Conservation (phyloP, 2,797 vertebrate species). For the Parotocinclus haroldoi region DNA sequence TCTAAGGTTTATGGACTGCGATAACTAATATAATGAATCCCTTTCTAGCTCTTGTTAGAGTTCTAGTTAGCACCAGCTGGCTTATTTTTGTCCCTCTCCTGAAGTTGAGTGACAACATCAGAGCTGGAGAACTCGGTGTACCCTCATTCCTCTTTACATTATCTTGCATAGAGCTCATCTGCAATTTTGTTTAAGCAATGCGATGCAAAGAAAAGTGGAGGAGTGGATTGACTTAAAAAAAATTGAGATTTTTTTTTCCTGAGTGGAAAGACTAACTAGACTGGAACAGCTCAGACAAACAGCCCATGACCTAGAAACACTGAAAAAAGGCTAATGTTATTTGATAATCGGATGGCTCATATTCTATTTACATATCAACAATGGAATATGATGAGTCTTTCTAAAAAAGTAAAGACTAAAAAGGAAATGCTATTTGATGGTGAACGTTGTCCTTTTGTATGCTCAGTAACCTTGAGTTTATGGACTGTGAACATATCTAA, state of each 20-base stretch:
- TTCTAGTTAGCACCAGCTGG: slow-evolving; percentile 8
- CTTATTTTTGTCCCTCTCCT: background rate
- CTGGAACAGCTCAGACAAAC: no score
- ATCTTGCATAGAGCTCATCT: background rate
- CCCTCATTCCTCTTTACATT: no score
- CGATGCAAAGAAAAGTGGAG: no score
- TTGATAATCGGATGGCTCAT: background rate
- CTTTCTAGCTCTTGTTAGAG: background rate
- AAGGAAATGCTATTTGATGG: slow-evolving; percentile 1
- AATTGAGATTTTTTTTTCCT: background rate
- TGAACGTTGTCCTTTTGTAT: background rate
- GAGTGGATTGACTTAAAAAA: no score
- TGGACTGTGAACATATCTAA: slow-evolving; percentile 23
- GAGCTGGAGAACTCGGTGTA: background rate
- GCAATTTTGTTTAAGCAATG: background rate
- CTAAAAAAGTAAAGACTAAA: slow-evolving; percentile 20
- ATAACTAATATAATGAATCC: no score
- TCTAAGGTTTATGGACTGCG: no score
- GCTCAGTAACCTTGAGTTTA: background rate
- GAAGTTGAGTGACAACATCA: background rate
- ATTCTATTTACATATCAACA: background rate
- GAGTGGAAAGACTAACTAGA: background rate
- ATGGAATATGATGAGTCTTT: background rate
- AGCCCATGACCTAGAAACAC: no score
- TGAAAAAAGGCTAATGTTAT: no score